Evolutionary conservation across 2,888 invertebrate species (phyloP).

Genomic region (Ischnus inquisitorius): DNA sequence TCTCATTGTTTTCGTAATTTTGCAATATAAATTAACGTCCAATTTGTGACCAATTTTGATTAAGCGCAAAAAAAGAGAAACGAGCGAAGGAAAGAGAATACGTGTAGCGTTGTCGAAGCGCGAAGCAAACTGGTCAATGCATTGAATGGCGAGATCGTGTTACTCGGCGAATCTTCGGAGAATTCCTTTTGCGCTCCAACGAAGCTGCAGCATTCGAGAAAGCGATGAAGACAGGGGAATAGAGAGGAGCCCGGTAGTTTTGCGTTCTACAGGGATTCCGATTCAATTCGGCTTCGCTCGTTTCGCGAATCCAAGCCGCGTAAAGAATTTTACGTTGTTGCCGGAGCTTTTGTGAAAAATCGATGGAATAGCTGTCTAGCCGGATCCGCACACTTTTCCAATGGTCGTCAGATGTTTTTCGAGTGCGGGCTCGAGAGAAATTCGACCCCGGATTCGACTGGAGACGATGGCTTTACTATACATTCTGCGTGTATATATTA

Average conservation of each 20-base stretch:
- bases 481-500: too few species aligned
- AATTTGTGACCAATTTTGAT: too few species aligned
- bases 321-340: constrained; percentile 46
- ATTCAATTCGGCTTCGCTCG: constrained; percentile 40
- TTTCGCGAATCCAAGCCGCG: constrained; percentile 8
- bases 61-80: background rate
- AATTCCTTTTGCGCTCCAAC: constrained; percentile 18
- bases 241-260: constrained; percentile 14
- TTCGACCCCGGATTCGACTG: constrained; percentile 40
- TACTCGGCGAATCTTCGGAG: constrained; percentile 37
- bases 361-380: constrained; percentile 26
- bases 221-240: background rate
- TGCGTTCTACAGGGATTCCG: constrained; percentile 43
- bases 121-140: constrained; percentile 1
- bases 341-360: constrained; percentile 16
- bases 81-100: background rate
- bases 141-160: constrained; percentile 30
- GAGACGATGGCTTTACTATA: constrained; percentile 11
- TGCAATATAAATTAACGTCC: too few species aligned
- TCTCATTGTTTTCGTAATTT: too few species aligned
- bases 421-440: constrained; percentile 25
- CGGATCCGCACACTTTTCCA: constrained; percentile 37
- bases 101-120: background rate
- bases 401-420: background rate
- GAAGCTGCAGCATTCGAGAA: background rate